A percentile compares a stretch with the other conserved stretches of the same genome.
phyloP scores from a whole-genome alignment of 2,888 invertebrate species.

The Torymus auratus region DNA sequence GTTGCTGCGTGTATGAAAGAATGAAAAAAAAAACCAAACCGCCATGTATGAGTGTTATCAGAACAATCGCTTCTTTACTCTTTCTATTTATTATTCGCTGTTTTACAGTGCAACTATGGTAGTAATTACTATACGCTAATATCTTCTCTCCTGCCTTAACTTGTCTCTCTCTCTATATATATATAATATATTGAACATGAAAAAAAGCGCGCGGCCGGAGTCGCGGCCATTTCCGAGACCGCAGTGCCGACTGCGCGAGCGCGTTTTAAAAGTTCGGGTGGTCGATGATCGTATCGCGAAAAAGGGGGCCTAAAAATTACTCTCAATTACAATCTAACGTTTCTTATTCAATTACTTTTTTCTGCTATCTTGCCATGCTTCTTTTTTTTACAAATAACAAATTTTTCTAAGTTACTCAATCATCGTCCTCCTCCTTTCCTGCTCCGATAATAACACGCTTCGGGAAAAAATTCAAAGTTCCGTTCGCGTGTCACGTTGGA shows the following conservation, averaged over 20 bases:
- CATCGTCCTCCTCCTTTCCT: not conserved
- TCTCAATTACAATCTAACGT: not conserved
- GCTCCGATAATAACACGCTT: too few species aligned
- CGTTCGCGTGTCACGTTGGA: not conserved
- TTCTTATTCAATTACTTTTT: not conserved
- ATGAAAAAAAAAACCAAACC: conserved; percentile 31
- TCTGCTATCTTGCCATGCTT: not conserved
- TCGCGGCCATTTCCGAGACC: conserved; percentile 53
- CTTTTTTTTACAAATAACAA: conserved; percentile 48
- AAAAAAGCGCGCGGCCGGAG: conserved; percentile 14
- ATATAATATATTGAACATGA: conserved; percentile 42
- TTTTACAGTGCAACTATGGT: conserved; percentile 46
- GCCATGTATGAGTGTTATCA: conserved; percentile 29
- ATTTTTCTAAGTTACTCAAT: conserved; percentile 20
- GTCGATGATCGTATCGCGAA: too few species aligned
- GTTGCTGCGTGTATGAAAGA: conserved; percentile 1
- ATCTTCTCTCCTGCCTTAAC: not conserved
- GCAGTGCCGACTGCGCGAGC: conserved; percentile 7
- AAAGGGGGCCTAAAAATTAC: not conserved
- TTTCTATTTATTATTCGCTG: conserved; percentile 44
- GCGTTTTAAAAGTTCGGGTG: not conserved
- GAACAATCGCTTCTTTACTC: conserved; percentile 36
- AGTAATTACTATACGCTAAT: not conserved
- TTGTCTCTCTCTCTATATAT: not conserved
- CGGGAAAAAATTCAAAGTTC: conserved; percentile 17